Evolutionary conservation across 2,888 invertebrate species (phyloP).

Genomic region (Phaonia tiefii): DNA sequence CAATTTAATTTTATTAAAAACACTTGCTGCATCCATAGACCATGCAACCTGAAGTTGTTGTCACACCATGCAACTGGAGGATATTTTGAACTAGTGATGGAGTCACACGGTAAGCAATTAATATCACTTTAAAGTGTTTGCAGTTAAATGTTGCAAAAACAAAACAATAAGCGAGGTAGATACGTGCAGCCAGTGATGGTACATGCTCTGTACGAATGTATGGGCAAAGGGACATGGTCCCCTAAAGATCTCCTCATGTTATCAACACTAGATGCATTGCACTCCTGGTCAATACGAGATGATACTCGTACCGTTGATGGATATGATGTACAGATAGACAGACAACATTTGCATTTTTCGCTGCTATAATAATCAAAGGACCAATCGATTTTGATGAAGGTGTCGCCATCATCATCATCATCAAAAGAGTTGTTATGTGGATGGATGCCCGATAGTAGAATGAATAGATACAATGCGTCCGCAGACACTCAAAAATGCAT

Average conservation of each 20-base stretch:
- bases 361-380: slow-evolving; percentile 12
- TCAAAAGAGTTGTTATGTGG: too few species aligned
- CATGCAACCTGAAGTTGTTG: background rate
- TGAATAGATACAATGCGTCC: slow-evolving; percentile 43
- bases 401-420: background rate
- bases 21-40: slow-evolving; percentile 46
- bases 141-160: background rate
- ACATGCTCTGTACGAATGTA: too few species aligned
- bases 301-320: too few species aligned
- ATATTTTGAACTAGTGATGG: slow-evolving; percentile 46
- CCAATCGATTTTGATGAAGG: slow-evolving; percentile 39
- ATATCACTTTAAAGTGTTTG: slow-evolving; percentile 54
- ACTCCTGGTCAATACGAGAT: too few species aligned
- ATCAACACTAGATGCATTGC: too few species aligned
- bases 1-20: slow-evolving; percentile 57
- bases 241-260: too few species aligned
- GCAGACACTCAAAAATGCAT: slow-evolving; percentile 41
- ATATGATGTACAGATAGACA: too few species aligned
- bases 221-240: too few species aligned
- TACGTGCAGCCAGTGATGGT: too few species aligned
- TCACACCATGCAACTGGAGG: slow-evolving; percentile 17
- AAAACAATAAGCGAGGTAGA: background rate
- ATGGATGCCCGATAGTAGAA: too few species aligned
- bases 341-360: too few species aligned
- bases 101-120: slow-evolving; percentile 59